These are phyloP conservation scores for Halcyon chelicuti DNA, from an alignment of 2,797 vertebrate genomes.

Conservation along the genomic window DNA sequence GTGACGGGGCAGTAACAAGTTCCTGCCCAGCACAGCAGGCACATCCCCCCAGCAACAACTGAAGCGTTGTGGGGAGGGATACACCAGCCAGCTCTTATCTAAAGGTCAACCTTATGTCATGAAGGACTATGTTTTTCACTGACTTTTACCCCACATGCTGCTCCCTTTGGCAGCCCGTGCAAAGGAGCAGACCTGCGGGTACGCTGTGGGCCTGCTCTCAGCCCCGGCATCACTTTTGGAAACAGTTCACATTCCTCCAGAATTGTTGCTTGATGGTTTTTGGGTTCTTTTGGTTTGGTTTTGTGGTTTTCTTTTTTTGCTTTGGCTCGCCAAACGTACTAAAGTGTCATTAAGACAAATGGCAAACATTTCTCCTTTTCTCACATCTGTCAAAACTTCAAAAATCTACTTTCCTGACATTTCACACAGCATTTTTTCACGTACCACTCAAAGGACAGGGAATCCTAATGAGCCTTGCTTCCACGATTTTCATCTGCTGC, in stretches of 20 bases:
- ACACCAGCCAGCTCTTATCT: neutral
- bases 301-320: neutral
- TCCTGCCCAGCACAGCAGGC: too few relatives aligned
- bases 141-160: neutral
- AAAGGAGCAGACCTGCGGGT: neutral
- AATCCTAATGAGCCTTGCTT: constrained; percentile 51
- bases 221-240: neutral
- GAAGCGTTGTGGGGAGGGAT: neutral
- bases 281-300: neutral
- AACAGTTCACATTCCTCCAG: neutral
- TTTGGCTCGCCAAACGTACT: neutral
- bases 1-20: too few relatives aligned
- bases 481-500: constrained; percentile 9
- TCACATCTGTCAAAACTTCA: constrained; percentile 60
- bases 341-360: constrained; percentile 68
- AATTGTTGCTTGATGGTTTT: neutral
- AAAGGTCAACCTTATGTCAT: neutral
- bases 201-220: neutral
- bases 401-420: constrained; percentile 51
- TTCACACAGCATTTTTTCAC: constrained; percentile 59
- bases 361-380: constrained; percentile 57
- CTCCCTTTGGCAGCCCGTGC: neutral
- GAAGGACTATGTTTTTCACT: neutral
- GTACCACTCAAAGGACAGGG: constrained; percentile 8
- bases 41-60: neutral